Percentiles rank a stretch among this genome's conserved stretches.
These are phyloP conservation scores for Ochotona curzoniae DNA, from an alignment of 2,113 vertebrate genomes.

Conservation along the genomic window DNA sequence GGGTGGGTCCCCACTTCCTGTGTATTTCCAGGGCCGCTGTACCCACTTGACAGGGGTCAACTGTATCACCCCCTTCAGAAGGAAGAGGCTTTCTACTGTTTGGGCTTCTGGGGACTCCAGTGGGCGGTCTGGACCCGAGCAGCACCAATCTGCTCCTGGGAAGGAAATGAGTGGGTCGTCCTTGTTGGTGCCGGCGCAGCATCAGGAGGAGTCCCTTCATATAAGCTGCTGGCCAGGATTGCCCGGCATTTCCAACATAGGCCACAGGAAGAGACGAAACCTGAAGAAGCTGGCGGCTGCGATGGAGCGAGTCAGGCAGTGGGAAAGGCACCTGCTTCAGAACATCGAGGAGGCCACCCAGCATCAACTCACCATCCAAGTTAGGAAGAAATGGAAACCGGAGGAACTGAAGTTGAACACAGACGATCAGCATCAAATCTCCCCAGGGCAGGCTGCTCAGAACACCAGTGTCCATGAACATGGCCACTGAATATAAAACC, in stretches of 20 bases:
- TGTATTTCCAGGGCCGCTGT: neutral
- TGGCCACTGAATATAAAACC: neutral
- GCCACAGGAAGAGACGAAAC: neutral
- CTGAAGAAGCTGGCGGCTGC: neutral
- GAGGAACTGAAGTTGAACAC: fast-evolving
- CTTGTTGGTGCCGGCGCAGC: neutral
- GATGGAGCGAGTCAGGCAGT: conserved; percentile 7
- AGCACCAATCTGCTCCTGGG: neutral
- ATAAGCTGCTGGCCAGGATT: neutral
- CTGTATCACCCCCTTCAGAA: neutral
- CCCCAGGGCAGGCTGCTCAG: neutral
- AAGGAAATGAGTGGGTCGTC: neutral
- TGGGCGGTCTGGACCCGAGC: neutral
- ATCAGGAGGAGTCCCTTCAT: neutral
- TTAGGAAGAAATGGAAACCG: fast-evolving
- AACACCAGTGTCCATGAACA: neutral
- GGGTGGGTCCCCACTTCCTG: neutral
- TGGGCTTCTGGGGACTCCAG: neutral
- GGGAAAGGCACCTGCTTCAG: conserved; percentile 56
- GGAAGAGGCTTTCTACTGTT: neutral
- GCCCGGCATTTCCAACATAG: neutral
- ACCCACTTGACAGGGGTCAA: neutral
- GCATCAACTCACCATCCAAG: conserved; percentile 57
- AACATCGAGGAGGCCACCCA: conserved; percentile 56
- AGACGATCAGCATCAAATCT: neutral